A percentile compares a stretch with the other conserved stretches of the same genome.
Conservation (phyloP, 2,797 vertebrate genomes). For the Coluber constrictor region DNA sequence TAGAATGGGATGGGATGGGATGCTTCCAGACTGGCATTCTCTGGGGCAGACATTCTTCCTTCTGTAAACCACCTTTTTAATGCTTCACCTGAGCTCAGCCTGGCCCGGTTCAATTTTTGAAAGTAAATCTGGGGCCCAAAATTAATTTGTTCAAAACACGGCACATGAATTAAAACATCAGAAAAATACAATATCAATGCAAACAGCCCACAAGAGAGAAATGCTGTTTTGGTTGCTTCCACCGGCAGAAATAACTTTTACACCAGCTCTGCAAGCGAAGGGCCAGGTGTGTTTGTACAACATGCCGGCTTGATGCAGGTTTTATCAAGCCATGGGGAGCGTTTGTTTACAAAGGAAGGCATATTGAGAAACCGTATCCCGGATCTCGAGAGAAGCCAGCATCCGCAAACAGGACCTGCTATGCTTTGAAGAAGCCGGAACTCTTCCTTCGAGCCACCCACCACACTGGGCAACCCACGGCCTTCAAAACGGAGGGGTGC, state of each 20-base stretch:
- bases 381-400: neutral
- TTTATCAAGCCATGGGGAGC: neutral
- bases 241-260: neutral
- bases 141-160: neutral
- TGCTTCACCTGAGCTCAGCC: neutral
- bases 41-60: neutral
- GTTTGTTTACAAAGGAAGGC: neutral
- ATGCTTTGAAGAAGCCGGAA: neutral
- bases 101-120: neutral
- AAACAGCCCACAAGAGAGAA: neutral
- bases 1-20: no score
- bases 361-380: neutral
- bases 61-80: neutral
- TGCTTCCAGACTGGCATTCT: neutral
- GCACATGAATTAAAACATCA: neutral
- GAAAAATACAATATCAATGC: neutral
- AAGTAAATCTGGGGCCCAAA: neutral
- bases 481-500: neutral
- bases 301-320: neutral
- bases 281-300: neutral
- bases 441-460: neutral
- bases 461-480: no score
- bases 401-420: neutral
- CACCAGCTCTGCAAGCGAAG: neutral
- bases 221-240: neutral